Evolutionary conservation across 2,888 invertebrate genomes (phyloP), one percentile per base, ranked within the genome.

Genomic region (Nomada goodeniana): DNA sequence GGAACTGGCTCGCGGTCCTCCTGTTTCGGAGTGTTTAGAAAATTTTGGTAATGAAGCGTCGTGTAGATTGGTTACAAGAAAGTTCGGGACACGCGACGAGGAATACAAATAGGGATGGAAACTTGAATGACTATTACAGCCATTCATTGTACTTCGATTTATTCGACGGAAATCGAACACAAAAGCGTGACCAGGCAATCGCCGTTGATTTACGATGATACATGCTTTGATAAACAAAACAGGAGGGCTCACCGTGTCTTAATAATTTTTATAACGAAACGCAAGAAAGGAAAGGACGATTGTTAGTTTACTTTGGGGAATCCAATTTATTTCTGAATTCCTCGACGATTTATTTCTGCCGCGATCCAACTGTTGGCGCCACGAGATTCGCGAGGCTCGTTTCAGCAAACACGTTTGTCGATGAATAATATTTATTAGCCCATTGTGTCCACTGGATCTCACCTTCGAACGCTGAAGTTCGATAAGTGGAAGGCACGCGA

Each of bases 401-500:
- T 68, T 47, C 75, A 23, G 63, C 57, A 57, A 55, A 70, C 64
- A 44, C 42, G 52, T 80, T 26, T 29, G 52, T 36, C 57, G 10
- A 74, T 36, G 59, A 76, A 11, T 50, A 57, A 61, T 72, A 64
- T 72, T 72, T 68, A 77, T 86, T 29, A 68, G 9, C 72, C 57
- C 55, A 74, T 80, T 69, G 68, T 65, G 50, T 70, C 36, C 67
- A 5, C 15, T 53, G 63, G 64, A 74, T 81, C 75, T 76, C 80
- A 71, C 70, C 57, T 80, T 67, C 29, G 67, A 23, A 44, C 20
- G 71, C 15, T 65, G 26, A 79, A 67, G 76, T 75, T 72, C 67
- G 76, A 59, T 73, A 61, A 76, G 74, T 29, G 42, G 76, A 82
- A 75, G 65, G 59, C 69, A 63, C 82, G 75, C 83, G 68, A 76